phyloP scores from a whole-genome alignment of 2,888 invertebrate species.

The Amphipoea lucens region DNA sequence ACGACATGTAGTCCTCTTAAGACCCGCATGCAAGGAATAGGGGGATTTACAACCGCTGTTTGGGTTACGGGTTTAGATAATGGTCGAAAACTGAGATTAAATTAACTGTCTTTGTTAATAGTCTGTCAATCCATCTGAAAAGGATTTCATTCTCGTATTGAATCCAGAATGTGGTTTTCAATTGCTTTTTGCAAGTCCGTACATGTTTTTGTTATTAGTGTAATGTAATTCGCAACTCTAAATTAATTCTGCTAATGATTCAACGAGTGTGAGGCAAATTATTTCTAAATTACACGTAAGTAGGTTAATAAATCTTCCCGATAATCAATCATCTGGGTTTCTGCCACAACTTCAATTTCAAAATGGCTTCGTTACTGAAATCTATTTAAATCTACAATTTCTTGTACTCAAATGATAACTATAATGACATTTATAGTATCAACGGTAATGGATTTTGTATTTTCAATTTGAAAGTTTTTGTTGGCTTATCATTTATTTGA shows the following conservation, averaged over 20 bases:
- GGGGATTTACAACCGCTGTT: slow-evolving; percentile 46
- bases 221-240: slow-evolving; percentile 17
- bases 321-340: slow-evolving; percentile 61
- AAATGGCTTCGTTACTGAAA: slow-evolving; percentile 32
- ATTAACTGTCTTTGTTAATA: slow-evolving; percentile 5
- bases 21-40: slow-evolving; percentile 48
- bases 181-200: not conserved
- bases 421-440: slow-evolving; percentile 25
- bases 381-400: slow-evolving; percentile 37
- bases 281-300: slow-evolving; percentile 34
- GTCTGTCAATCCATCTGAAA: not conserved
- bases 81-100: slow-evolving; percentile 33
- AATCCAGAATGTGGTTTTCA: slow-evolving; percentile 3
- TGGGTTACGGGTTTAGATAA: slow-evolving; percentile 23
- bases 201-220: not conserved
- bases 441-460: slow-evolving; percentile 40
- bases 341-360: slow-evolving; percentile 42
- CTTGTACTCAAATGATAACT: slow-evolving; percentile 34
- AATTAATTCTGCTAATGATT: slow-evolving; percentile 30
- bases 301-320: slow-evolving; percentile 51
- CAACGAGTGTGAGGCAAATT: slow-evolving; percentile 26
- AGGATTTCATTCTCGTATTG: not conserved
- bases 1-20: not conserved
- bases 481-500: slow-evolving; percentile 3
- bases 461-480: slow-evolving; percentile 33